Conservation (phyloP, 2,888 invertebrate genomes). For the Pyrocoelia pectoralis region DNA sequence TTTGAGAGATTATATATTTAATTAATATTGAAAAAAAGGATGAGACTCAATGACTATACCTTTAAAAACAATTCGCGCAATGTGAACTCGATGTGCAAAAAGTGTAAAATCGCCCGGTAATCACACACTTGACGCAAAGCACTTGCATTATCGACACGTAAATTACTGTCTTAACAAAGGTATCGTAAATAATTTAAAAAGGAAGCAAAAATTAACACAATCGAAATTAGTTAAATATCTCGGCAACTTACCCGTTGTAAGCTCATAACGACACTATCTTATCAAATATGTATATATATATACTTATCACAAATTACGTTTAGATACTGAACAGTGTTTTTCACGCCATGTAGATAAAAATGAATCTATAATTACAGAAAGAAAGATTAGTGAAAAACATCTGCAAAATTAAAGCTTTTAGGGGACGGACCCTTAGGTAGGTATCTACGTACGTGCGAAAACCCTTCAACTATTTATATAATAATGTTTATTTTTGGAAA, state of each 20-base stretch:
- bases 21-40: no score
- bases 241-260: not conserved
- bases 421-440: no score
- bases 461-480: not conserved
- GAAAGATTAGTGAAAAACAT: not conserved
- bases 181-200: not conserved
- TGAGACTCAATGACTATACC: no score
- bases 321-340: slow-evolving; percentile 8
- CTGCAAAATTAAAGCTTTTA: not conserved
- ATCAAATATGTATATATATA: not conserved
- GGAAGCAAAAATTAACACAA: not conserved
- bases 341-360: not conserved
- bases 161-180: no score
- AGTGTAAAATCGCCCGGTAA: no score
- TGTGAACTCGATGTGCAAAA: no score
- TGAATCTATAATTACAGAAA: not conserved
- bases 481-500: not conserved
- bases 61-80: no score
- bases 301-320: not conserved
- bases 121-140: no score
- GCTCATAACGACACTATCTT: not conserved
- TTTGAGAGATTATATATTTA: no score
- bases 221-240: not conserved
- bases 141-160: no score
- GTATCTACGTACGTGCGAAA: not conserved